Evolutionary conservation across 2,797 vertebrate genomes (phyloP).

Genomic region (Antennarius maculatus): DNA sequence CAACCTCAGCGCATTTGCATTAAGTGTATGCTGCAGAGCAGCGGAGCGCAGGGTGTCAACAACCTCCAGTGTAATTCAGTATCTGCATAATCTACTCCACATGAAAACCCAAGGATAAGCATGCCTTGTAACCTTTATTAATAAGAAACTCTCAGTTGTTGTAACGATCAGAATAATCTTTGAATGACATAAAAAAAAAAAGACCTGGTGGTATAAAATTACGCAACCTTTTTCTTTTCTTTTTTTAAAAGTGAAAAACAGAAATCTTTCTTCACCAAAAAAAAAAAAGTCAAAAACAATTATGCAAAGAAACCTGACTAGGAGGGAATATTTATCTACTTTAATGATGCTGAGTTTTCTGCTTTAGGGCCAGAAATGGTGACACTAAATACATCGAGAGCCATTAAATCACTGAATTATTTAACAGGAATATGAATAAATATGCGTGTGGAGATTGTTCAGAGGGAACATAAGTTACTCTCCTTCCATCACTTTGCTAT

Average conservation of each 20-base stretch:
- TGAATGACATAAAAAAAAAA: neutral
- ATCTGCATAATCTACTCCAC: conserved; percentile 2
- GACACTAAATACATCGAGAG: conserved; percentile 30
- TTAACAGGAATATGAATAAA: conserved; percentile 49
- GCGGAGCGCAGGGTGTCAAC: neutral
- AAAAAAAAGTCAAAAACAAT: conserved; percentile 11
- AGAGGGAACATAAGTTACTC: conserved; percentile 34
- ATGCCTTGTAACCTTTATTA: neutral
- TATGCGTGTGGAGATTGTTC: conserved; percentile 44
- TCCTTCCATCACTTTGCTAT: conserved; percentile 5
- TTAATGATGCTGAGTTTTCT: conserved; percentile 11
- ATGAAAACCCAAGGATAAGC: neutral
- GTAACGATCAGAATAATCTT: neutral
- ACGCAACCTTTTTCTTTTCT: neutral
- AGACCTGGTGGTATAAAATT: neutral
- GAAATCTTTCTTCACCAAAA: neutral
- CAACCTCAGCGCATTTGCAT: conserved; percentile 5
- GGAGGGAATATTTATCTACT: conserved; percentile 28
- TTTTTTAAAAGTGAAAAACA: conserved; percentile 3
- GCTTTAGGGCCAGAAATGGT: conserved; percentile 22
- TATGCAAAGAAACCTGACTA: conserved; percentile 8
- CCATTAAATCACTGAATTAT: conserved; percentile 53
- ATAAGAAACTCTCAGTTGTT: neutral
- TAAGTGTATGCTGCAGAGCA: neutral
- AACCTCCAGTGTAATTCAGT: conserved; percentile 1